A percentile compares a stretch with the other conserved stretches of the same genome.
phyloP scores from a whole-genome alignment of 2,113 vertebrate genomes.

The Strix aluco region DNA sequence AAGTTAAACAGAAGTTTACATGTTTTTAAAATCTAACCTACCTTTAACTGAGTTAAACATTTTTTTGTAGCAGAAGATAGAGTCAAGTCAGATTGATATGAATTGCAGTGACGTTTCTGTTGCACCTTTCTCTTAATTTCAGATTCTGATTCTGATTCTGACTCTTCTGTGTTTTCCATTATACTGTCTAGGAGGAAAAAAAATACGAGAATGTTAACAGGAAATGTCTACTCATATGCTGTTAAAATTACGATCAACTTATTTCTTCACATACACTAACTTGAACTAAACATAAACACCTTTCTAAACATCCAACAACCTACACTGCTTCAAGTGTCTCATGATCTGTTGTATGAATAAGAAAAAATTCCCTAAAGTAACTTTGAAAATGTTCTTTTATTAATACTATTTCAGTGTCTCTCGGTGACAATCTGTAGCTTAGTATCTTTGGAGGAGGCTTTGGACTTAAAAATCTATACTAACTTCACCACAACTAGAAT shows the following conservation, averaged over 20 bases:
- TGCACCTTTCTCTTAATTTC: constrained; percentile 78
- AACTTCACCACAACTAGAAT: neutral
- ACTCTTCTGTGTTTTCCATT: constrained; percentile 73
- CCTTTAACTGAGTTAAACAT: constrained; percentile 75
- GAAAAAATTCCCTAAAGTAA: neutral
- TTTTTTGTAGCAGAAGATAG: constrained; percentile 73
- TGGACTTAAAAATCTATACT: neutral
- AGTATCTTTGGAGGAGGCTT: neutral
- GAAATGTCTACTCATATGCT: neutral
- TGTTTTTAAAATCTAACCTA: constrained; percentile 42
- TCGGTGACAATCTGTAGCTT: neutral
- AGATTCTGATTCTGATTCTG: constrained; percentile 69
- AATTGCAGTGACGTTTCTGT: constrained; percentile 72
- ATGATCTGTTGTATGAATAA: neutral
- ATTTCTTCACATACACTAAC: neutral
- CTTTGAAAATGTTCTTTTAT: neutral
- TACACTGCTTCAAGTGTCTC: neutral
- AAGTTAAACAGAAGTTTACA: neutral
- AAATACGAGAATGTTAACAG: neutral
- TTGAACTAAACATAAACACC: neutral
- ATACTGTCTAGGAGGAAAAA: constrained; percentile 58
- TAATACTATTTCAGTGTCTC: neutral
- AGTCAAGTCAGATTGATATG: constrained; percentile 51
- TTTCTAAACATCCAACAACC: neutral
- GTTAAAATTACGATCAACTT: neutral